Conservation (phyloP, 2,797 vertebrate species). For the Schizothorax lantsangensis region DNA sequence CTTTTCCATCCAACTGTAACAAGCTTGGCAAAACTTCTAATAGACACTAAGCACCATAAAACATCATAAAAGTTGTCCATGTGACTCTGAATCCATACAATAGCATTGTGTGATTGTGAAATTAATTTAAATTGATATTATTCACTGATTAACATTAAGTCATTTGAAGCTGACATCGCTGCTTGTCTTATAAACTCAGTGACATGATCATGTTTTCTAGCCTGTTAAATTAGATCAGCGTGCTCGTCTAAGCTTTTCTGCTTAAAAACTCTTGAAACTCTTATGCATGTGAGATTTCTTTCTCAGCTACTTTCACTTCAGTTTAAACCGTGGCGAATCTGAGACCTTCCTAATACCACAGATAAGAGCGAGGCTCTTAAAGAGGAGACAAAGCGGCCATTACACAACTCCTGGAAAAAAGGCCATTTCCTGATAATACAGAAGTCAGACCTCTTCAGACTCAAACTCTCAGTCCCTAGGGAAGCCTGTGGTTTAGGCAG, state of each 20-base stretch:
- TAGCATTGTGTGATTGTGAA: neutral
- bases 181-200: neutral
- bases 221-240: conserved; percentile 72
- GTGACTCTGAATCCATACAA: neutral
- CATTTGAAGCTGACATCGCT: neutral
- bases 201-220: conserved; percentile 9
- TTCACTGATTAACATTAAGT: neutral
- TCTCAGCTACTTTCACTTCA: conserved; percentile 14
- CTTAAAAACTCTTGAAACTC: conserved; percentile 51
- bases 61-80: neutral
- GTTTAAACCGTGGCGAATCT: conserved; percentile 27
- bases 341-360: conserved; percentile 29
- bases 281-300: conserved; percentile 5
- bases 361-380: conserved; percentile 35
- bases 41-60: neutral
- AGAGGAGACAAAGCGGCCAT: conserved; percentile 39
- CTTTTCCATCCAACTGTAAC: neutral
- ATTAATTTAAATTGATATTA: neutral
- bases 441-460: conserved; percentile 18
- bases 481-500: conserved; percentile 34
- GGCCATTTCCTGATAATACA: conserved; percentile 26
- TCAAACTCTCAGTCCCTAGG: conserved; percentile 14
- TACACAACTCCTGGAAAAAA: conserved; percentile 10
- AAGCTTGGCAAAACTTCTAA: neutral
- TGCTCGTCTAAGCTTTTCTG: conserved; percentile 72